Evolutionary conservation across 1,140 invertebrate genomes (phyloP), one percentile per base, ranked within the genome.

Genomic region (Charaxes varanes): DNA sequence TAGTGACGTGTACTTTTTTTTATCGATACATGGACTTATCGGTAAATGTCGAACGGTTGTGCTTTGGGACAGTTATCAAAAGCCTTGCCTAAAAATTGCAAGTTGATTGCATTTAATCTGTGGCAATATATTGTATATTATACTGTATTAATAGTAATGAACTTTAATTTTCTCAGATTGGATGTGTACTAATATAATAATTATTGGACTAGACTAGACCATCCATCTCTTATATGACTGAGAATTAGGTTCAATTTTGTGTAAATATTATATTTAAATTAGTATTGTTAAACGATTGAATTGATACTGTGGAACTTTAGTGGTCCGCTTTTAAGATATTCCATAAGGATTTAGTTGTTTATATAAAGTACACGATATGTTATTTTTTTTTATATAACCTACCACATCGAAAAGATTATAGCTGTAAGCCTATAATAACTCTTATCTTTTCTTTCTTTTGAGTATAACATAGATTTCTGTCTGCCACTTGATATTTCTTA

Each of bases 201-300:
- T 33, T 21, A 38, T 33, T 23, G 40, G 24, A 41, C 28, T 24
- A 8, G n/a, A 26, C 48, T 37, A 30, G 42, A 65, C 47, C 44
- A 58, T 58, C 49, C 57, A 63, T 65, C 60, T 74, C 56, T 64
- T 63, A 76, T 74, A 69, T 77, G 72, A 77, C 77, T 81, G 77
- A 79, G 68, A 76, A 77, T 81, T 71, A 67, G 72, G 70, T 81
- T 79, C 72, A 77, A 79, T 76, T 65, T 62, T 62, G 44, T 79
- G 70, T 81, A 81, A 74, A 81, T 81, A 74, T 45, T 47, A 53
- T 54, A 59, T 56, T 61, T 60, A 57, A 41, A 53, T 60, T 67
- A 67, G 53, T 52, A 50, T 47, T 58, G 48, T 70, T 64, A 62
- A 62, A 54, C 44, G 31, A 48, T 53, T 58, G 38, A 15, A 36